These are phyloP conservation scores for Aphidius gifuensis DNA, from an alignment of 1,140 invertebrate genomes.

Conservation along the genomic window DNA sequence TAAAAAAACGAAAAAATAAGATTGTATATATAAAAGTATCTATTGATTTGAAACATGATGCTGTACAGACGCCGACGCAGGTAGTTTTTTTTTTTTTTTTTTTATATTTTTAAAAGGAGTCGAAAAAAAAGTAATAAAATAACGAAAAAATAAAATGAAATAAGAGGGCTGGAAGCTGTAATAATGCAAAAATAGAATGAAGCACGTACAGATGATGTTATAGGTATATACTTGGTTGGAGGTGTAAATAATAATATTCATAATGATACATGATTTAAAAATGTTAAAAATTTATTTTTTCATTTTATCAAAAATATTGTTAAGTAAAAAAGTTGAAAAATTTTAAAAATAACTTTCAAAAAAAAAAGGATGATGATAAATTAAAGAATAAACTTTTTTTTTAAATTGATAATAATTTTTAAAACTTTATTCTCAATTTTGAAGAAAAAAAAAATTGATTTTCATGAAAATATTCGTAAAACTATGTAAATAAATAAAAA, in stretches of 20 bases:
- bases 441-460: too few relatives aligned
- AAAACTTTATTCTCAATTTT: too few relatives aligned
- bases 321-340: too few relatives aligned
- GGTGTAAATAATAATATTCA: conserved; percentile 32
- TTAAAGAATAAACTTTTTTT: too few relatives aligned
- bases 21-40: conserved; percentile 24
- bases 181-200: conserved; percentile 33
- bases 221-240: conserved; percentile 16
- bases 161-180: conserved; percentile 28
- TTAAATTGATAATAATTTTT: too few relatives aligned
- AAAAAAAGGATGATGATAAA: too few relatives aligned
- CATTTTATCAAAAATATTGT: too few relatives aligned
- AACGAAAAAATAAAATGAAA: conserved; percentile 5
- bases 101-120: neutral
- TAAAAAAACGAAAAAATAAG: conserved; percentile 12
- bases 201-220: conserved; percentile 26
- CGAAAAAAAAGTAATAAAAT: neutral
- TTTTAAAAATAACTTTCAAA: too few relatives aligned
- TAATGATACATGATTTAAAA: too few relatives aligned
- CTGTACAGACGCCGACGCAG: neutral
- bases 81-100: neutral
- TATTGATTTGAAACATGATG: conserved; percentile 35
- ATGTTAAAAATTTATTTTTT: too few relatives aligned
- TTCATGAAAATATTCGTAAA: too few relatives aligned
- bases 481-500: too few relatives aligned